A percentile compares a stretch with the other conserved stretches of the same genome.
Conservation (phyloP, 2,113 vertebrate species). For the Gracilinanus agilis region DNA sequence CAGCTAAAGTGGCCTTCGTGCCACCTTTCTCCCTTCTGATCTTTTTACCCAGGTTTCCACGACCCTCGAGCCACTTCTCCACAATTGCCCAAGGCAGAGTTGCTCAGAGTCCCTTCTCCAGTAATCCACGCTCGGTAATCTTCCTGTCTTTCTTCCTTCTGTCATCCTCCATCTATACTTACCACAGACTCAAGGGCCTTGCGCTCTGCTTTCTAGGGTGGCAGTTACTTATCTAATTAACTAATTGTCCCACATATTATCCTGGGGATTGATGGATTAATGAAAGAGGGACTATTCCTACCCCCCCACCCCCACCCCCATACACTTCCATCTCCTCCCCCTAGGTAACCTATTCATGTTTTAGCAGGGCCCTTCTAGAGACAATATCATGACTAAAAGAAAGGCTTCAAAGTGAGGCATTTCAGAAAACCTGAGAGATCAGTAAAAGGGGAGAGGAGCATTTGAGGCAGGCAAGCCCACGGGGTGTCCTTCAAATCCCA, state of each 20-base stretch:
- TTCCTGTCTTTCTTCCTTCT: neutral
- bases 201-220: neutral
- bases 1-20: too few relatives aligned
- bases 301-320: neutral
- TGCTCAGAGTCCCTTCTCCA: neutral
- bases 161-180: neutral
- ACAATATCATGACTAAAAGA: neutral
- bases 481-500: neutral
- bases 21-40: too few relatives aligned
- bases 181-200: neutral
- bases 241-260: conserved; percentile 1
- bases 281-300: neutral
- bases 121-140: neutral
- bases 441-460: neutral
- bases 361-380: neutral
- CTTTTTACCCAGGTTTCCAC: neutral
- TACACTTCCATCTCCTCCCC: neutral
- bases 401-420: neutral
- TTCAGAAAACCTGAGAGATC: neutral
- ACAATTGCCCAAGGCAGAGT: neutral
- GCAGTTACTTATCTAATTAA: neutral
- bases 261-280: conserved; percentile 4
- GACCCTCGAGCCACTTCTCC: neutral
- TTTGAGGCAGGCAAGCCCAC: neutral
- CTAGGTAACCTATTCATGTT: neutral